Percentiles rank a stretch among this genome's conserved stretches.
Evolutionary conservation across 2,113 vertebrate species (phyloP).

Genomic region (Chinchilla lanigera): DNA sequence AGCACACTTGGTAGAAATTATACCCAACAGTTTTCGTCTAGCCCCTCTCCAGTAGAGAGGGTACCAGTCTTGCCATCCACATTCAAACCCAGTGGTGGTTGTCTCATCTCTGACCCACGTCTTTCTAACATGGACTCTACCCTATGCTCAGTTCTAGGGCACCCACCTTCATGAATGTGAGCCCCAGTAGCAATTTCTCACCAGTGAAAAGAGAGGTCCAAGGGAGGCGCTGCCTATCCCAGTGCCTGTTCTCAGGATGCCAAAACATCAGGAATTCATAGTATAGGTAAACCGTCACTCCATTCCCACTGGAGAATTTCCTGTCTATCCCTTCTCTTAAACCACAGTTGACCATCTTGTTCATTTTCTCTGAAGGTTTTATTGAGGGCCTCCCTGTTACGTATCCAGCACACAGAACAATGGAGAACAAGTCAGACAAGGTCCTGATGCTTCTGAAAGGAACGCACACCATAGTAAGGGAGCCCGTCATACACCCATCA

Average conservation of each 20-base stretch:
- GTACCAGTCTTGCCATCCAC: neutral
- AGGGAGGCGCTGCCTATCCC: neutral
- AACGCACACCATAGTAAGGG: neutral
- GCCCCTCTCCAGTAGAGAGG: neutral
- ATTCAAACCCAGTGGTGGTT: neutral
- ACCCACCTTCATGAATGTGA: neutral
- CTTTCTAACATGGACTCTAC: neutral
- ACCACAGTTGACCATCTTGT: neutral
- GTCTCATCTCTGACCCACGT: neutral
- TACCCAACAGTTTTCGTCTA: constrained; percentile 13
- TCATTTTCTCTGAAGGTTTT: constrained; percentile 11
- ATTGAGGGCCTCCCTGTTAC: neutral
- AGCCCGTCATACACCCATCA: neutral
- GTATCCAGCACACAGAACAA: neutral
- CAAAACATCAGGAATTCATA: neutral
- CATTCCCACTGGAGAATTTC: neutral
- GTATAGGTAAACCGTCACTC: neutral
- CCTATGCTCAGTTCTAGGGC: neutral
- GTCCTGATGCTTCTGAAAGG: neutral
- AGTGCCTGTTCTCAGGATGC: rapidly evolving
- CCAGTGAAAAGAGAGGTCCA: neutral
- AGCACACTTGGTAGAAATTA: neutral
- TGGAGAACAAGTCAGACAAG: neutral
- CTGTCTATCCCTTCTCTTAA: neutral
- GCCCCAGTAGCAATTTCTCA: neutral